Evolutionary conservation across 2,797 vertebrate species (phyloP).

Genomic region (Cebuella pygmaea): DNA sequence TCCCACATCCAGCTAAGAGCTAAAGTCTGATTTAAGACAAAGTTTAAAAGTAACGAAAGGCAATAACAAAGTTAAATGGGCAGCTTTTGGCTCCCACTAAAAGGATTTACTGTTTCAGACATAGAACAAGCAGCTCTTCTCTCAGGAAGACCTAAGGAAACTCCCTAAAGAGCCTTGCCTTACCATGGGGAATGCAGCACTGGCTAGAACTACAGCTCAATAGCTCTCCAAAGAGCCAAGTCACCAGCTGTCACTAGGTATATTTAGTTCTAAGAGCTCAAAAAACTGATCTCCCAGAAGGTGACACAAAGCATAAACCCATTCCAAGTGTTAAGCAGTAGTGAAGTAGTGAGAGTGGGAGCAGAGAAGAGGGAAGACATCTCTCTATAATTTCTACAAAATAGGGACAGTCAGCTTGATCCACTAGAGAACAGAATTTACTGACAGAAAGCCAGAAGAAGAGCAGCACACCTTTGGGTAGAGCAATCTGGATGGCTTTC

Average conservation of each 20-base stretch:
- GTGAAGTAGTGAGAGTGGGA: slow-evolving; percentile 14
- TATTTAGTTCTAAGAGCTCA: slow-evolving; percentile 82
- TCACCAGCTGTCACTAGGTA: slow-evolving; percentile 83
- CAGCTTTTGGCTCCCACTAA: not conserved
- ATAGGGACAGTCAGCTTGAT: not conserved
- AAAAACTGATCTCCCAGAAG: slow-evolving; percentile 80
- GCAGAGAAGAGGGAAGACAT: not conserved
- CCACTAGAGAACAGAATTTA: not conserved
- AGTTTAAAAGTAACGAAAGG: slow-evolving; percentile 45
- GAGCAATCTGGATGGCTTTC: not conserved
- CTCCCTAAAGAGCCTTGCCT: slow-evolving; percentile 21
- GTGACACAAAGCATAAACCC: slow-evolving; percentile 40
- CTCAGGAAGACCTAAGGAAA: slow-evolving; percentile 47
- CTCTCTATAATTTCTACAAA: slow-evolving; percentile 45
- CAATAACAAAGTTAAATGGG: slow-evolving; percentile 41
- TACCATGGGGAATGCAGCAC: slow-evolving; percentile 40
- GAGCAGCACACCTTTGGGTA: not conserved
- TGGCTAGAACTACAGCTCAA: slow-evolving; percentile 28
- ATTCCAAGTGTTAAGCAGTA: slow-evolving; percentile 42
- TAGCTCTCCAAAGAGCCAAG: slow-evolving; percentile 28
- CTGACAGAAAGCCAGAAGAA: not conserved
- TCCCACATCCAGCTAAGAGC: not conserved
- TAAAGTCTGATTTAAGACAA: slow-evolving; percentile 51
- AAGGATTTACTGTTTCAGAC: slow-evolving; percentile 61
- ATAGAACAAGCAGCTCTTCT: slow-evolving; percentile 54